Evolutionary conservation across 2,797 vertebrate species (phyloP), one percentile per base, ranked within the genome.

Genomic region (Lagocephalus sceleratus): DNA sequence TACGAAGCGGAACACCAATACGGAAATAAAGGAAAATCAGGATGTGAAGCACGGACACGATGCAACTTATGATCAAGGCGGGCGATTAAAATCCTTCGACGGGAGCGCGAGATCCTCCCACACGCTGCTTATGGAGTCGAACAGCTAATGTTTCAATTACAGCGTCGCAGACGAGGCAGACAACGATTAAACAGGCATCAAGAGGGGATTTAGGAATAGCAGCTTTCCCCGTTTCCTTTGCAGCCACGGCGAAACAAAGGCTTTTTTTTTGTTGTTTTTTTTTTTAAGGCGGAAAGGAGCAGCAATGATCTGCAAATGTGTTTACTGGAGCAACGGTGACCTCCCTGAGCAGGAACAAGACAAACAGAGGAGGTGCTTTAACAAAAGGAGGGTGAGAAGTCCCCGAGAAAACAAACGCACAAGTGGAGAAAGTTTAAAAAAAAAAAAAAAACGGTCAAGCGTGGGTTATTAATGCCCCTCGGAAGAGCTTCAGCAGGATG

Each of bases 141-240:
- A 75, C 76, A 61, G 80, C 78, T 85, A 87, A 87, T 86, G 86
- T 87, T 88, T 88, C 87, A 87, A 90, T 89, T 88, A 87, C 76
- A 79, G 72, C 73, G 51, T 72, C 63, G 53, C 77, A 82, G 78
- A 86, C 82, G 75, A 81, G 73, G 73, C 77, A 80, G 79, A 82
- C 79, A 73, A 83, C 78, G 84, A 87, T 85, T 84, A 88, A 82
- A 76, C 75, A 81, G 32, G 56, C 72, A 68, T 81, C 51, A 59
- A 86, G 80, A 63, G 79, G 82, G 78, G 75, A 84, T 87, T 87
- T 83, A 82, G 85, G 77, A 85, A 84, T 64, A 86, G 83, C 17
- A 19, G 5, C 26, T 39, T 16, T 32, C 15, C 23, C 10, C 5
- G 6, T 21, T 32, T 52, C 41, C 71, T 29, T 46, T 71, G 75